Evolutionary conservation across 1,140 invertebrate genomes (phyloP), one percentile per base, ranked within the genome.

Genomic region (Leptopilina clavipes): DNA sequence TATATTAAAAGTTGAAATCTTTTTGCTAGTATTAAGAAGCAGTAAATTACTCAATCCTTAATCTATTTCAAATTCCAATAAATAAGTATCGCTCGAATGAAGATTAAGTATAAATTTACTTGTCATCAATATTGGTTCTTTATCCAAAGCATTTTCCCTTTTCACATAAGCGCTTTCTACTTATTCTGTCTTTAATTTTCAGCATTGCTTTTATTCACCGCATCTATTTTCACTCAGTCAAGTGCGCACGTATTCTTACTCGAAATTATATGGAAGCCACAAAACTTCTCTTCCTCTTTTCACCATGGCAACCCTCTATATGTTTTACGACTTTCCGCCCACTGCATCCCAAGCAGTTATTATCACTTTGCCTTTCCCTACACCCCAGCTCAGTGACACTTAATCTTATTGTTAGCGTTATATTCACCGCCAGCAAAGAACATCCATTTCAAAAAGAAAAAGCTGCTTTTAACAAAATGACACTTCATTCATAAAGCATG

Each of bases 301-400:
- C 72, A 37, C 79, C 74, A 75, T 76, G 45, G 75, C 56, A 73
- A 54, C 48, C 48, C 65, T 74, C 52, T 52, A 48, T 59, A 54
- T 54, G 77, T 73, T 81, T 75, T 75, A 48, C 80, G 73, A 77
- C 75, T 74, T 81, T 77, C 76, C 70, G 25, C 71, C 72, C 76
- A 37, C 76, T 70, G 79, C 81, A 79, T 80, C 77, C 83, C 76
- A 83, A 80, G 81, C 83, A 83, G 83, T 85, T 86, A 86, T 86
- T 83, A 85, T 85, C 83, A 83, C 83, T 86, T 84, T 84, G 82
- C 83, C 83, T 82, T 85, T 84, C 82, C 65, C 78, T 81, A 75
- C 74, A 65, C 81, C 25, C 82, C 79, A 31, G 73, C 75, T 31
- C 77, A 71, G 76, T 84, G 84, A 85, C 84, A 82, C 83, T 85